Percentiles rank a stretch among this genome's conserved stretches.
Evolutionary conservation across 2,888 invertebrate species (phyloP).

Genomic region (Ferdinandea cuprea): DNA sequence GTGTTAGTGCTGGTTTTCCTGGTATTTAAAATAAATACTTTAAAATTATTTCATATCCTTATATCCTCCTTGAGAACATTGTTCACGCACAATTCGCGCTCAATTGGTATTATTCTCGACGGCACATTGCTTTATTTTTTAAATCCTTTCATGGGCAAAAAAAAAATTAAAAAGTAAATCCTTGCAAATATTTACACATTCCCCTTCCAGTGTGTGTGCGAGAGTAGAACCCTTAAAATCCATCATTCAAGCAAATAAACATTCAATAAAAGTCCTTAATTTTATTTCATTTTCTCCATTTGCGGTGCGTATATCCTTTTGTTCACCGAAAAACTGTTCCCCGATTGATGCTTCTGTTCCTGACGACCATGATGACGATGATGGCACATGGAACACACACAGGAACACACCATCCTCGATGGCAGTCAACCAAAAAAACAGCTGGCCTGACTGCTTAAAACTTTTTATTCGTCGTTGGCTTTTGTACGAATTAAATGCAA

Average conservation of each 20-base stretch:
- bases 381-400: slow-evolving; percentile 3
- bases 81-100: slow-evolving; percentile 64
- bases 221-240: slow-evolving; percentile 59
- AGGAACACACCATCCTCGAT: slow-evolving; percentile 12
- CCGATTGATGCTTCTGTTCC: slow-evolving; percentile 19
- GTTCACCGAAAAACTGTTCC: slow-evolving; percentile 30
- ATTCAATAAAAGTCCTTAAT: slow-evolving; percentile 74
- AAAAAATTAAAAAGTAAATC: slow-evolving; percentile 46
- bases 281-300: slow-evolving; percentile 60
- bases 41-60: no score
- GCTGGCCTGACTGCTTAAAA: slow-evolving; percentile 68
- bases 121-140: slow-evolving; percentile 51
- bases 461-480: slow-evolving; percentile 41
- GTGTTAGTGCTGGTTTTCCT: background rate
- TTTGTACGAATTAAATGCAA: slow-evolving; percentile 51
- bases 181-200: slow-evolving; percentile 66
- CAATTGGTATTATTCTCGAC: slow-evolving; percentile 67
- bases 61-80: background rate
- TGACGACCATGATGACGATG: slow-evolving; percentile 7
- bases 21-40: no score
- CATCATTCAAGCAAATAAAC: slow-evolving; percentile 72
- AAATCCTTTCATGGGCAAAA: slow-evolving; percentile 8
- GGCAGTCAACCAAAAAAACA: slow-evolving; percentile 65
- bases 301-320: slow-evolving; percentile 44
- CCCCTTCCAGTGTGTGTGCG: slow-evolving; percentile 6